phyloP scores from a whole-genome alignment of 1,140 invertebrate genomes.

The Trachymyrmex septentrionalis region DNA sequence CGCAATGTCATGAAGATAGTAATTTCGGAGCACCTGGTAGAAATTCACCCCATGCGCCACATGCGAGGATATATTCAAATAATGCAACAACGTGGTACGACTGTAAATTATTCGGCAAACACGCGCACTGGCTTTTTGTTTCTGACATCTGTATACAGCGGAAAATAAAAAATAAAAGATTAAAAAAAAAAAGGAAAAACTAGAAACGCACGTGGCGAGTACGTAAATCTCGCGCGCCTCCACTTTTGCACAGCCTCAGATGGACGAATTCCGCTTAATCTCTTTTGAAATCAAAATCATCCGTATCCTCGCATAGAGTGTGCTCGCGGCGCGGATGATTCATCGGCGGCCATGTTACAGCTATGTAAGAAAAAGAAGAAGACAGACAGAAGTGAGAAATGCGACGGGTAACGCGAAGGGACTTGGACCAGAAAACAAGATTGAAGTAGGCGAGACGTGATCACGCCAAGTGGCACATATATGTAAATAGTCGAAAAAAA shows the following conservation, averaged over 20 bases:
- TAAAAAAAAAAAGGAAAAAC: constrained; percentile 37
- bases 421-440: constrained; percentile 54
- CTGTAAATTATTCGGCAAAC: constrained; percentile 73
- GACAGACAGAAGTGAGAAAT: constrained; percentile 43
- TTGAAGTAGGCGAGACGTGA: constrained; percentile 11
- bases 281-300: constrained; percentile 46
- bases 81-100: constrained; percentile 65
- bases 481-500: constrained; percentile 44
- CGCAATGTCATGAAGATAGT: constrained; percentile 58
- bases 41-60: constrained; percentile 68
- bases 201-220: constrained; percentile 52
- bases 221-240: constrained; percentile 56
- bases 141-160: constrained; percentile 31
- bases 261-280: constrained; percentile 42
- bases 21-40: constrained; percentile 64
- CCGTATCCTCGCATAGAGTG: neutral
- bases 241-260: constrained; percentile 39
- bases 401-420: constrained; percentile 43
- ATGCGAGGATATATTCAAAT: constrained; percentile 71
- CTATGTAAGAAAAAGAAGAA: constrained; percentile 23
- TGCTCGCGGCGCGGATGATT: constrained; percentile 4
- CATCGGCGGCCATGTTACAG: constrained; percentile 13
- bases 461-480: constrained; percentile 34
- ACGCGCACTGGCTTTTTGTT: constrained; percentile 64
- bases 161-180: constrained; percentile 15